Conservation (phyloP, 37 sponge, comb jelly and placozoan genomes). For the Diacarnus erythraeanus region DNA sequence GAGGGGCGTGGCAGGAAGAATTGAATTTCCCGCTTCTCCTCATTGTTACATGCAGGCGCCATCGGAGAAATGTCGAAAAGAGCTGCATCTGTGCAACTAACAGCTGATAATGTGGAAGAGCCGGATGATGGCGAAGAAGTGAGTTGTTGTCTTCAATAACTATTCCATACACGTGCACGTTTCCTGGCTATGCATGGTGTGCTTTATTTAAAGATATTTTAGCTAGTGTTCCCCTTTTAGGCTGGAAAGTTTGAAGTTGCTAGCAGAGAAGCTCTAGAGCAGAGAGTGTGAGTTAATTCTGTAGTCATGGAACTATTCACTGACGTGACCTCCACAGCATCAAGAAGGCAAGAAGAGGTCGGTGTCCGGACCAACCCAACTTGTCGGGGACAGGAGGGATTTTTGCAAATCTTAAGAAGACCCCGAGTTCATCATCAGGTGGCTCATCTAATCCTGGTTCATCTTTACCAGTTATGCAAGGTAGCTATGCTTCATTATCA, state of each 20-base stretch:
- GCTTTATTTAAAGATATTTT: constrained; percentile 15
- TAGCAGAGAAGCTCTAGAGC: constrained; percentile 9
- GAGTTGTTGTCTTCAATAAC: not conserved
- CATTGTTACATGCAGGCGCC: too few species aligned
- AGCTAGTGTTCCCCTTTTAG: constrained; percentile 2
- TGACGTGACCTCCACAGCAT: not conserved
- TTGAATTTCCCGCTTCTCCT: too few species aligned
- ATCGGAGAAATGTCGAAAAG: constrained; percentile 56
- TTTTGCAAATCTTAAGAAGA: constrained; percentile 13
- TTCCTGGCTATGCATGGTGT: not conserved
- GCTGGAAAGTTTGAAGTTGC: constrained; percentile 45
- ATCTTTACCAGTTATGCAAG: not conserved
- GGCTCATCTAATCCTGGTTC: not conserved
- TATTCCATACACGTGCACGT: not conserved
- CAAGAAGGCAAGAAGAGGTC: constrained; percentile 10
- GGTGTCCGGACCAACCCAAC: not conserved
- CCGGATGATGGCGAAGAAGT: constrained; percentile 34
- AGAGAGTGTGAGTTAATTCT: constrained; percentile 37
- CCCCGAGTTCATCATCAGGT: not conserved
- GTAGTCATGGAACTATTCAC: not conserved
- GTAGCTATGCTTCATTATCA: too few species aligned
- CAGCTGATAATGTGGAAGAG: constrained; percentile 49
- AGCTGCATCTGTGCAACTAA: constrained; percentile 59
- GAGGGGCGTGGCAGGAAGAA: too few species aligned
- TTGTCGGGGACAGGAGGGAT: constrained; percentile 4